Percentiles rank a stretch among this genome's conserved stretches.
Conservation (phyloP, 2,113 vertebrate species). For the Rhynchopsitta pachyrhyncha region DNA sequence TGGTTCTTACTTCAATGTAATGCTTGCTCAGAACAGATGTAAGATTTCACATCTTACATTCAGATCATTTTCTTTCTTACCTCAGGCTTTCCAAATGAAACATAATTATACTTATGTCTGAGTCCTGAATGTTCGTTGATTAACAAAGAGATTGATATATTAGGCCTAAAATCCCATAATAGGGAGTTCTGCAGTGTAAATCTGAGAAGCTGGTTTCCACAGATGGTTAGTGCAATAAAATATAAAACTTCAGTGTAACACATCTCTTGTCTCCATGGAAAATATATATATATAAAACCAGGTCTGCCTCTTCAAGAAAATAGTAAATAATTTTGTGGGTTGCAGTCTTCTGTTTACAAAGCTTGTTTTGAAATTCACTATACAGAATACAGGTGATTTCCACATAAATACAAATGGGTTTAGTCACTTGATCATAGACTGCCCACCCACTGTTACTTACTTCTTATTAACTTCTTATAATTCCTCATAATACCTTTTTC, state of each 20-base stretch:
- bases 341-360: background rate
- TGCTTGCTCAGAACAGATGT: constrained; percentile 9
- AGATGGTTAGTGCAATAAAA: background rate
- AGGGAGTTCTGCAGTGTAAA: background rate
- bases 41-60: background rate
- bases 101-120: background rate
- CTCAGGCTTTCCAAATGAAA: background rate
- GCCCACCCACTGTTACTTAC: background rate
- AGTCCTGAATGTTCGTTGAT: background rate
- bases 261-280: background rate
- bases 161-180: background rate
- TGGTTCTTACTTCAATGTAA: background rate
- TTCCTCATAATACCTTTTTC: background rate
- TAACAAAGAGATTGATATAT: background rate
- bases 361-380: background rate
- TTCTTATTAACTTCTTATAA: background rate
- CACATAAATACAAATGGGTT: background rate
- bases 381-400: background rate
- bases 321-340: background rate
- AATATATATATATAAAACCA: background rate
- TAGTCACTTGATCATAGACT: background rate
- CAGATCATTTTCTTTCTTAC: background rate
- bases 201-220: background rate
- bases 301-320: background rate
- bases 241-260: background rate